Percentiles rank a stretch among this genome's conserved stretches.
Evolutionary conservation across 2,797 vertebrate species (phyloP).

Genomic region (Steatocranus sp.): DNA sequence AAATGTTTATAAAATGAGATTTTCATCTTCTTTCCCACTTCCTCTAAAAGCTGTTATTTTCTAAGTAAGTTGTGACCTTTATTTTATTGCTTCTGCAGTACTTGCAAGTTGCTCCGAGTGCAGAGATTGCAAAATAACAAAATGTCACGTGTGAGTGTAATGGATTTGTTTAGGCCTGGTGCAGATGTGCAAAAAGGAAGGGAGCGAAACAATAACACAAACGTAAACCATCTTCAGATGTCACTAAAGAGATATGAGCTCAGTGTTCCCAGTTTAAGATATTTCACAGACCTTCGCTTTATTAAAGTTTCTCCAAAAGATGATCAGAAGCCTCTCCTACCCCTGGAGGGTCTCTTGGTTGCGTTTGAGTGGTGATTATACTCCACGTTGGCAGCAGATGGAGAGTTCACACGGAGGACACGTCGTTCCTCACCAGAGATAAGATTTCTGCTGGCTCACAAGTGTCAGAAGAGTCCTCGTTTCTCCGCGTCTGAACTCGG

Average conservation of each 20-base stretch:
- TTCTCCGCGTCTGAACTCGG: background rate
- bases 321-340: background rate
- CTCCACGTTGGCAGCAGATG: background rate
- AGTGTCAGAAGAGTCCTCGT: background rate
- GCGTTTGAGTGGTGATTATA: background rate
- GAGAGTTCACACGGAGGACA: background rate
- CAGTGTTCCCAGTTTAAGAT: background rate
- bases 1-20: background rate
- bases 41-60: conserved; percentile 6
- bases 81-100: background rate
- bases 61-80: conserved; percentile 17
- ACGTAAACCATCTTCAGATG: background rate
- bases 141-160: background rate
- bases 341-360: background rate
- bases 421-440: background rate
- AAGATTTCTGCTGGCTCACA: background rate
- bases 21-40: background rate
- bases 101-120: background rate
- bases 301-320: background rate
- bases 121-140: background rate
- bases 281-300: background rate
- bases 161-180: background rate
- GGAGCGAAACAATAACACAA: background rate
- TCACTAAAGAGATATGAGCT: background rate
- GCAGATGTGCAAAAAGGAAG: background rate